Evolutionary conservation across 30 jellyfish, hydroid and myxozoan genomes (phyloP).

Genomic region (Sanderia malayensis): DNA sequence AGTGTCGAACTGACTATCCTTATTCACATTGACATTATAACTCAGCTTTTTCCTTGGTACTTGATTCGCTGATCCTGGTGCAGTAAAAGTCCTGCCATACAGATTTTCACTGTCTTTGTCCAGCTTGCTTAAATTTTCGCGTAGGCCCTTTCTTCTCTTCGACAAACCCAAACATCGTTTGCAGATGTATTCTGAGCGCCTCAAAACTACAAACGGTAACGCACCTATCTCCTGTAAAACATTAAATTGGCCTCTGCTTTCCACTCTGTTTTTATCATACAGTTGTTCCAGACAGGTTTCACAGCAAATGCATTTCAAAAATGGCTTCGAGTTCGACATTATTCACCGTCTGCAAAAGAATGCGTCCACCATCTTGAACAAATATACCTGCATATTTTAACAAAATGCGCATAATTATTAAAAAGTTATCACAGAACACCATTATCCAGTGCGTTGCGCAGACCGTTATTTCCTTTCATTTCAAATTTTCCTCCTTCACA

Average conservation of each 20-base stretch:
- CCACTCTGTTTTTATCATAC: slow-evolving; percentile 12
- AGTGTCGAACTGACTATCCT: not conserved
- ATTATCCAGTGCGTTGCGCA: slow-evolving; percentile 20
- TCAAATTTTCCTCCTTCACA: too few relatives aligned
- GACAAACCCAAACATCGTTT: slow-evolving; percentile 13
- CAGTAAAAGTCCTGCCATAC: slow-evolving; percentile 6
- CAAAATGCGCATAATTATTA: slow-evolving; percentile 16
- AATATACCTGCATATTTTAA: slow-evolving; percentile 12
- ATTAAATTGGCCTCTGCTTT: slow-evolving; percentile 15
- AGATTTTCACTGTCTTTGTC: slow-evolving; percentile 16
- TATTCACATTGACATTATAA: not conserved
- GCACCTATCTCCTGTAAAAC: slow-evolving; percentile 12
- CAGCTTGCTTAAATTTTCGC: slow-evolving; percentile 10
- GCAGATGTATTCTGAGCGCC: slow-evolving; percentile 24
- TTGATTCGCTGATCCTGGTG: slow-evolving; percentile 6
- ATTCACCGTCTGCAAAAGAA: not conserved
- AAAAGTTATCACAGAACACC: slow-evolving; percentile 5
- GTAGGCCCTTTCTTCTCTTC: slow-evolving; percentile 25
- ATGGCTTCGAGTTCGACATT: not conserved
- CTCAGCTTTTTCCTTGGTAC: slow-evolving; percentile 4
- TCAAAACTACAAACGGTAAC: slow-evolving; percentile 14
- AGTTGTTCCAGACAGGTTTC: slow-evolving; percentile 11
- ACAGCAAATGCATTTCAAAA: slow-evolving; percentile 10
- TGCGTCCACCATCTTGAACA: slow-evolving; percentile 14
- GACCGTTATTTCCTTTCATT: too few relatives aligned